These are phyloP conservation scores for Chloroceryle amazona DNA, from an alignment of 2,797 vertebrate species.

Conservation along the genomic window DNA sequence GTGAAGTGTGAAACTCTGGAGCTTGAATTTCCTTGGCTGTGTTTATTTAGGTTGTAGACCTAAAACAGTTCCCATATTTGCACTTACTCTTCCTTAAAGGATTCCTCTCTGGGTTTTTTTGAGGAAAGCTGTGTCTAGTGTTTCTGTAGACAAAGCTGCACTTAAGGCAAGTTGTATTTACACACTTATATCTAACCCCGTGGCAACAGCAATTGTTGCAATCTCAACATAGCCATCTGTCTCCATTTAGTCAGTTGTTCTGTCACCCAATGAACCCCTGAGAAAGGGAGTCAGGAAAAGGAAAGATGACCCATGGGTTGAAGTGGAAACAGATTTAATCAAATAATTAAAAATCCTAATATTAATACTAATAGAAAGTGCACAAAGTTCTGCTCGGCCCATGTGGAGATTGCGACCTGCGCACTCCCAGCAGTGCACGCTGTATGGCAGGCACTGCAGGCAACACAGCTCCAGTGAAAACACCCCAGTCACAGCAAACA, in stretches of 20 bases:
- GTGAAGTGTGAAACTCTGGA: not conserved
- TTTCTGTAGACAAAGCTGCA: not conserved
- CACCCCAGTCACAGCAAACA: not conserved
- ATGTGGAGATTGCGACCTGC: not conserved
- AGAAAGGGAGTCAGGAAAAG: not conserved
- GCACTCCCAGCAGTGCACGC: not conserved
- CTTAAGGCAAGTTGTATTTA: not conserved
- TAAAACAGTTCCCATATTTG: conserved; percentile 9
- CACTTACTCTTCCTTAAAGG: not conserved
- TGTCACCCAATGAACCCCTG: not conserved
- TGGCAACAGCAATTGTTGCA: not conserved
- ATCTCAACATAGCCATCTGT: not conserved
- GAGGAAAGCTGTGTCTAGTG: not conserved
- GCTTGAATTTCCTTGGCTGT: conserved; percentile 10
- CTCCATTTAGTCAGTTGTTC: not conserved
- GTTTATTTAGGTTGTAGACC: conserved; percentile 18
- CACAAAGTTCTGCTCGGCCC: not conserved
- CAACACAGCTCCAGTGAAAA: not conserved
- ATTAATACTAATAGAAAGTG: not conserved
- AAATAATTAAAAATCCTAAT: not conserved
- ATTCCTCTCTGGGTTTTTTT: not conserved
- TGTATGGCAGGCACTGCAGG: not conserved
- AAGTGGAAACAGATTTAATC: not conserved
- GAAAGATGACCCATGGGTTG: not conserved
- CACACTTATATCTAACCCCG: not conserved